Percentiles rank a stretch among this genome's conserved stretches.
phyloP scores from a whole-genome alignment of 2,113 vertebrate genomes.

The Cyprinodon tularosa region DNA sequence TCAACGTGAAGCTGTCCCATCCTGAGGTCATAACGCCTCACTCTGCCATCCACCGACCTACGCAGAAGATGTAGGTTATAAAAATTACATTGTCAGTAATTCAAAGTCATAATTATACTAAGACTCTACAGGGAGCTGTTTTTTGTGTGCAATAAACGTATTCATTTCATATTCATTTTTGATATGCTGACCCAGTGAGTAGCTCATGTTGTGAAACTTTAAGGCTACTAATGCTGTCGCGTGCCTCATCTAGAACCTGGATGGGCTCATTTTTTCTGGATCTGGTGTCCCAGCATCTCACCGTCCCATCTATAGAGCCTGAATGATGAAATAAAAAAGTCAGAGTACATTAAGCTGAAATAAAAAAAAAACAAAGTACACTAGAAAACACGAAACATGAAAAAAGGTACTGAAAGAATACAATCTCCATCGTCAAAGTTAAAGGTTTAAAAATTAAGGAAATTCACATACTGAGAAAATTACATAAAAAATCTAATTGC shows the following conservation, averaged over 20 bases:
- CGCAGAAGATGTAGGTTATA: background rate
- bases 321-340: background rate
- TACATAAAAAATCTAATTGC: background rate
- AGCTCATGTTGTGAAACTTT: slow-evolving; percentile 88
- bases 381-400: background rate
- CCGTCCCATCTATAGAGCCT: slow-evolving; percentile 91
- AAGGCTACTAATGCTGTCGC: slow-evolving; percentile 90
- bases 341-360: background rate
- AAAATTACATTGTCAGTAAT: no score
- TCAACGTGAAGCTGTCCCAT: slow-evolving; percentile 88
- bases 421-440: background rate
- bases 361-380: background rate
- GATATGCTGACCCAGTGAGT: slow-evolving; percentile 84
- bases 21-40: slow-evolving; percentile 90
- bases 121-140: background rate
- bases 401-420: background rate
- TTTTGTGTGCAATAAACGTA: background rate
- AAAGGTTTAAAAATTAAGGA: background rate
- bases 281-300: slow-evolving; percentile 92
- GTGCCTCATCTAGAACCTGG: slow-evolving; percentile 88
- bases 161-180: background rate
- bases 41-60: slow-evolving; percentile 84
- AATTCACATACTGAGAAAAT: background rate
- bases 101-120: background rate
- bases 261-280: slow-evolving; percentile 85